Percentiles rank a stretch among this genome's conserved stretches.
Evolutionary conservation across 2,888 invertebrate genomes (phyloP).

Genomic region (Coelinius sp.): DNA sequence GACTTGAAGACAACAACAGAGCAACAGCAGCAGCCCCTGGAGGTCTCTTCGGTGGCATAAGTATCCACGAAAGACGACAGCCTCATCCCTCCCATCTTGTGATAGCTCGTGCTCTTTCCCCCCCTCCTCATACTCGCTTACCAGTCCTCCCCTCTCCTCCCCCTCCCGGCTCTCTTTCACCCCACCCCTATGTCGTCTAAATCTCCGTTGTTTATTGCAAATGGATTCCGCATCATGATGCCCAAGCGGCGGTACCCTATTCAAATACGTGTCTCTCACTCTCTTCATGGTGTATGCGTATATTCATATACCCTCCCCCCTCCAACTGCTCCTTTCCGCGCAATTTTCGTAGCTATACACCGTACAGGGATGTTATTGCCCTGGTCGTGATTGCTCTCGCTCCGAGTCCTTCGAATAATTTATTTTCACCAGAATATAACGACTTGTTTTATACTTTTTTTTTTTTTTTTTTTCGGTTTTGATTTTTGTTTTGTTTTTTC

Average conservation of each 20-base stretch:
- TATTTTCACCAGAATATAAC: conserved; percentile 51
- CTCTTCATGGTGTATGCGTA: conserved; percentile 49
- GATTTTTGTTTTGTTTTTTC: not conserved
- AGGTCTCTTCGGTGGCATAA: conserved; percentile 64
- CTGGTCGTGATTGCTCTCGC: conserved; percentile 60
- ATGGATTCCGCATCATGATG: conserved; percentile 69
- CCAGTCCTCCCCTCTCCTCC: conserved; percentile 39
- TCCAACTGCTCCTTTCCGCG: not conserved
- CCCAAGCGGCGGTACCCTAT: conserved; percentile 62
- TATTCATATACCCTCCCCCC: conserved; percentile 27
- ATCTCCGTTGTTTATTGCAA: conserved; percentile 71
- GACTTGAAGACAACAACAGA: conserved; percentile 65
- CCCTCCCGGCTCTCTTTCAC: no score
- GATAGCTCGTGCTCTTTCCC: conserved; percentile 33
- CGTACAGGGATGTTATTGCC: conserved; percentile 61
- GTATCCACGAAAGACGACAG: conserved; percentile 64
- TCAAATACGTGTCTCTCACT: conserved; percentile 63
- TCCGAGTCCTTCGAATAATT: conserved; percentile 65
- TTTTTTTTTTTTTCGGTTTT: conserved; percentile 14
- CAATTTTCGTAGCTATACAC: conserved; percentile 38
- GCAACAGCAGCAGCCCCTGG: conserved; percentile 56
- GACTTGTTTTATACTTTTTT: conserved; percentile 18
- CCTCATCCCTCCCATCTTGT: conserved; percentile 40
- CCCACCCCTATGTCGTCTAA: conserved; percentile 57
- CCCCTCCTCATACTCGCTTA: conserved; percentile 40